Evolutionary conservation across 1,140 invertebrate genomes (phyloP).

Genomic region (Nasonia longicornis): DNA sequence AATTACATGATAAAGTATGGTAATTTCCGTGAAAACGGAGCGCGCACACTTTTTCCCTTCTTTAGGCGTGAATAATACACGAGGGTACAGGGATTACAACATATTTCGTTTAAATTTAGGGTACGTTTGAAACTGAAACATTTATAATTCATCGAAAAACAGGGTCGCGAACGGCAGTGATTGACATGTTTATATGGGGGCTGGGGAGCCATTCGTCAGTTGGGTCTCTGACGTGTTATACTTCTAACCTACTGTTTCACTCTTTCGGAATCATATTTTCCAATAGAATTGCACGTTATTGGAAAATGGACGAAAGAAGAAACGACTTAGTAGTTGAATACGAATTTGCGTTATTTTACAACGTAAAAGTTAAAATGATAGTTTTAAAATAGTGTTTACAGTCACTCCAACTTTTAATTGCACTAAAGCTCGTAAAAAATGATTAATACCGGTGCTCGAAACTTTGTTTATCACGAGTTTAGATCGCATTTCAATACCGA

Average conservation of each 20-base stretch:
- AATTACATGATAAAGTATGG: no score
- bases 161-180: neutral
- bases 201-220: neutral
- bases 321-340: no score
- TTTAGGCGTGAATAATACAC: no score
- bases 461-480: neutral
- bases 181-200: constrained; percentile 13
- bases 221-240: neutral
- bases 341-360: no score
- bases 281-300: neutral
- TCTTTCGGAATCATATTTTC: neutral
- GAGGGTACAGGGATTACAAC: neutral
- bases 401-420: neutral
- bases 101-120: neutral
- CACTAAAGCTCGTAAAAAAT: neutral
- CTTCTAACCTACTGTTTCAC: neutral
- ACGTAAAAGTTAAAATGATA: neutral
- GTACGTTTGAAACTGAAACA: neutral
- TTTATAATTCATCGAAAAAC: neutral
- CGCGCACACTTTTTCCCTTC: no score
- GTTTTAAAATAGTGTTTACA: neutral
- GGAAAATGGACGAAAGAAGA: no score
- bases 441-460: neutral
- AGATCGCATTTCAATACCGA: neutral
- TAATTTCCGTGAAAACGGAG: no score